A percentile compares a stretch with the other conserved stretches of the same genome.
phyloP scores from a whole-genome alignment of 2,797 vertebrate genomes.

The Lagocephalus sceleratus region DNA sequence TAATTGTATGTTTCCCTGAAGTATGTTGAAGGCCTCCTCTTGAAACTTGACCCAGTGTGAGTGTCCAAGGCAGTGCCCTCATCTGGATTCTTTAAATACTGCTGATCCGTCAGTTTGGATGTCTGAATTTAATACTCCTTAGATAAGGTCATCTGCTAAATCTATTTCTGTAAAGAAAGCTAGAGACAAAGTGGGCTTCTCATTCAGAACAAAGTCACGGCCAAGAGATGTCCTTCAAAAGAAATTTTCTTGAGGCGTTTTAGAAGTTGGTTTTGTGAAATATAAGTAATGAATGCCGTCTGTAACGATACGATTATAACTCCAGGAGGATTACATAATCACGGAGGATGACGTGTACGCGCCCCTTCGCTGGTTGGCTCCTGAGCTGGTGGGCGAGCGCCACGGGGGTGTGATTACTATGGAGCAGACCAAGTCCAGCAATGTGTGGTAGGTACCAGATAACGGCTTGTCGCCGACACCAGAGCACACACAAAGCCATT shows the following conservation, averaged over 20 bases:
- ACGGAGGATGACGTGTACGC: constrained; percentile 89
- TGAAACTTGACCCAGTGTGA: constrained; percentile 33
- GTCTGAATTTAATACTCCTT: constrained; percentile 55
- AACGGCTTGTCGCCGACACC: constrained; percentile 9
- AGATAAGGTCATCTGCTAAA: constrained; percentile 56
- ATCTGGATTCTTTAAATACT: constrained; percentile 50
- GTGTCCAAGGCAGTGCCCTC: constrained; percentile 37
- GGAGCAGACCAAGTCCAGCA: constrained; percentile 90
- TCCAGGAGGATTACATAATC: constrained; percentile 96
- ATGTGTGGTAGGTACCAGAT: constrained; percentile 87
- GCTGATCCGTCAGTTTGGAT: constrained; percentile 50
- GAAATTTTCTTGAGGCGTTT: constrained; percentile 1
- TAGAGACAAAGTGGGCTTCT: constrained; percentile 19
- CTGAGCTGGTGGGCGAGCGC: constrained; percentile 91
- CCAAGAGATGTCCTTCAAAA: background rate
- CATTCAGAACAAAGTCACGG: constrained; percentile 9
- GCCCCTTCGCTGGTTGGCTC: constrained; percentile 93
- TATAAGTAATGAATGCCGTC: background rate
- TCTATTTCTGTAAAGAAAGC: constrained; percentile 58
- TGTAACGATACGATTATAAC: constrained; percentile 19
- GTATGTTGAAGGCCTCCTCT: background rate
- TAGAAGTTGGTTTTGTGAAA: background rate
- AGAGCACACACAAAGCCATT: background rate
- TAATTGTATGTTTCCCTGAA: background rate
- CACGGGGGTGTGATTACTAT: constrained; percentile 89